phyloP scores from a whole-genome alignment of 2,888 invertebrate genomes.

The Brachyptera risi region DNA sequence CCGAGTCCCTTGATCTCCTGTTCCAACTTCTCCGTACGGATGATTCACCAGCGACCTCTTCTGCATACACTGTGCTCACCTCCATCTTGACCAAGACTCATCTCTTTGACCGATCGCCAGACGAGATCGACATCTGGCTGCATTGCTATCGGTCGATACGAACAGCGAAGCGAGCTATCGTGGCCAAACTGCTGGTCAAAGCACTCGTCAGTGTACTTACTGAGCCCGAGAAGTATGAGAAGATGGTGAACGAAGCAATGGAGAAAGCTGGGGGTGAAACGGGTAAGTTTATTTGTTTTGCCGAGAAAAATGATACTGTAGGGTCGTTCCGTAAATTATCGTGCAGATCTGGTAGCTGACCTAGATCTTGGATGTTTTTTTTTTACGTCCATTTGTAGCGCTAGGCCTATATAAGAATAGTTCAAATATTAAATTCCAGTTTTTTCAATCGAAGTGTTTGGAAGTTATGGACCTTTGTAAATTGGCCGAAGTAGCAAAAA shows the following conservation, averaged over 20 bases:
- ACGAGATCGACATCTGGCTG: slow-evolving; percentile 65
- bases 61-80: neutral
- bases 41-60: neutral
- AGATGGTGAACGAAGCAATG: neutral
- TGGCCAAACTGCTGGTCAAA: slow-evolving; percentile 3
- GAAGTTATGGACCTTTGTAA: too few species aligned
- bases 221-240: slow-evolving; percentile 16
- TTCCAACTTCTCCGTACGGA: neutral
- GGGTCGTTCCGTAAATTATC: too few species aligned
- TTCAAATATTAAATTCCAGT: too few species aligned
- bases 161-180: neutral
- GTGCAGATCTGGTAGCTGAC: too few species aligned
- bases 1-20: neutral
- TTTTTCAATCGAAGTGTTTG: too few species aligned
- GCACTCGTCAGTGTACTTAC: neutral
- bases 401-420: too few species aligned
- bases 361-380: too few species aligned
- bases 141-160: slow-evolving; percentile 45
- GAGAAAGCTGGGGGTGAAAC: neutral
- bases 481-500: too few species aligned
- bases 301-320: too few species aligned
- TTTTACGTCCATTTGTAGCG: too few species aligned
- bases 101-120: slow-evolving; percentile 59
- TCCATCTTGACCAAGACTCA: slow-evolving; percentile 57
- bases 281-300: too few species aligned